A percentile compares a stretch with the other conserved stretches of the same genome.
Evolutionary conservation across 2,113 vertebrate genomes (phyloP).

Genomic region (Bos indicus): DNA sequence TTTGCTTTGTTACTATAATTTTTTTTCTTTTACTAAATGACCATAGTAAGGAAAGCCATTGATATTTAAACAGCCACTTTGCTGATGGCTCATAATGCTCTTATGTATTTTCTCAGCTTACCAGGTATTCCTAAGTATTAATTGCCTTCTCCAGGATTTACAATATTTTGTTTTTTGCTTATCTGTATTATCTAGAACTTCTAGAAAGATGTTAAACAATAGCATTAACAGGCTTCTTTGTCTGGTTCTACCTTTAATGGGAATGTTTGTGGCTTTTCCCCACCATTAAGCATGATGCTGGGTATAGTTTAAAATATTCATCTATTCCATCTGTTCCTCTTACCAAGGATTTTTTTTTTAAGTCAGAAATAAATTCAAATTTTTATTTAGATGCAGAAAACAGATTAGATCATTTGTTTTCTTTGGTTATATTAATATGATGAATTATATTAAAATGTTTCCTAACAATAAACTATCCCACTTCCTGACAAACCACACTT

Average conservation of each 20-base stretch:
- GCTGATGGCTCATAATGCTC: neutral
- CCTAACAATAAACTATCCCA: neutral
- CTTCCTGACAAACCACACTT: neutral
- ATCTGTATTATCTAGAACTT: neutral
- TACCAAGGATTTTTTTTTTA: neutral
- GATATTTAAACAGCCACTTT: neutral
- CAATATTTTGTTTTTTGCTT: neutral
- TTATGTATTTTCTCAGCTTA: neutral
- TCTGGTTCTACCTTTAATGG: neutral
- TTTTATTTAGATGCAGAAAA: slow-evolving; percentile 28
- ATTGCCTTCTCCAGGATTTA: neutral
- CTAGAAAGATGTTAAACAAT: neutral
- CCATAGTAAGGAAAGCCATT: neutral
- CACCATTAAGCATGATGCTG: neutral
- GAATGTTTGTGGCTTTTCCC: neutral
- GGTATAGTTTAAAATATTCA: neutral
- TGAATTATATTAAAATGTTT: neutral
- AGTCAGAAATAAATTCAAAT: neutral
- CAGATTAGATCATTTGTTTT: neutral
- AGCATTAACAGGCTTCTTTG: neutral
- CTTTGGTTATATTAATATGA: neutral
- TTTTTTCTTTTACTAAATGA: neutral
- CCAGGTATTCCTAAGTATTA: neutral
- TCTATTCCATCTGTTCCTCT: neutral
- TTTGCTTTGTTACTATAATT: neutral